These are phyloP conservation scores for Platycnemis pennipes DNA, from an alignment of 2,888 invertebrate species.

Conservation along the genomic window DNA sequence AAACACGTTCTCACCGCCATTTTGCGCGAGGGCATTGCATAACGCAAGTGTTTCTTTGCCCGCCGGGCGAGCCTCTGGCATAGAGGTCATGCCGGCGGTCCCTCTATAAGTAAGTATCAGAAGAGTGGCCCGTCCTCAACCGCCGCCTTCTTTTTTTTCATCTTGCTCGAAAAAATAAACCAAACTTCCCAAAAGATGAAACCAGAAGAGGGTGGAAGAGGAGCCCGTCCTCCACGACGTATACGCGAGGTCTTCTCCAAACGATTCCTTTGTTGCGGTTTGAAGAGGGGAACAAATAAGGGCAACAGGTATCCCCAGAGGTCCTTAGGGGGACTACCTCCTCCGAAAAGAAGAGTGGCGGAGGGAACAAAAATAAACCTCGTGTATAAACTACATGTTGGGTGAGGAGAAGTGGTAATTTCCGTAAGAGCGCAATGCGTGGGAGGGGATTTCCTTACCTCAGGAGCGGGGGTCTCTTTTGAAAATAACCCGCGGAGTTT, in stretches of 20 bases:
- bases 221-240: neutral
- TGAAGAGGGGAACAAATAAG: slow-evolving; percentile 25
- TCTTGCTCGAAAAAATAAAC: neutral
- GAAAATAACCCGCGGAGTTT: neutral
- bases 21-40: neutral
- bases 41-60: neutral
- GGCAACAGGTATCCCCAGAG: slow-evolving; percentile 57
- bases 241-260: neutral
- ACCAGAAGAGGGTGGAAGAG: slow-evolving; percentile 5
- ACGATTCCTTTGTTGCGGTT: slow-evolving; percentile 11
- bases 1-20: neutral
- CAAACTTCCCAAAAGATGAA: neutral
- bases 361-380: slow-evolving; percentile 12
- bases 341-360: neutral
- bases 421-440: neutral
- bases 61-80: neutral
- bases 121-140: neutral
- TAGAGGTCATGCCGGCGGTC: neutral
- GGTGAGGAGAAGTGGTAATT: slow-evolving; percentile 32
- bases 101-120: neutral
- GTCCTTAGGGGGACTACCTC: slow-evolving; percentile 3
- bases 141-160: neutral
- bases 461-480: neutral
- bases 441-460: neutral
- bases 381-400: neutral